Evolutionary conservation across 2,888 invertebrate species (phyloP).

Genomic region (Lithophane ornitopus): DNA sequence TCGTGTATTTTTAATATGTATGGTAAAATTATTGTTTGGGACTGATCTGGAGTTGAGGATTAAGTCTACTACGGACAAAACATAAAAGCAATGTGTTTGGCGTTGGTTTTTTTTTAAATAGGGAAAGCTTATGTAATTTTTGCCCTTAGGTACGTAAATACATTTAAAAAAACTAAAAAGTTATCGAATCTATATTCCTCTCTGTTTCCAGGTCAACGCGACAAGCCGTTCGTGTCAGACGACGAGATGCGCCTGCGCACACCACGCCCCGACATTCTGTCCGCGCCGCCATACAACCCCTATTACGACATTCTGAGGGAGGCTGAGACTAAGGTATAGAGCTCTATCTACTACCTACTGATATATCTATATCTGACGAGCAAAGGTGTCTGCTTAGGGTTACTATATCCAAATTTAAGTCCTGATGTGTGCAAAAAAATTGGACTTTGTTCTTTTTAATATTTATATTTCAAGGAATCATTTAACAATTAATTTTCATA

Average conservation of each 20-base stretch:
- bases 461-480: too few species aligned
- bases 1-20: not conserved
- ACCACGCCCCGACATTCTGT: constrained; percentile 93
- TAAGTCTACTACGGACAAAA: not conserved
- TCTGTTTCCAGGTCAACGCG: constrained; percentile 90
- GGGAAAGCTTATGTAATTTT: too few species aligned
- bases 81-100: not conserved
- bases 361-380: not conserved
- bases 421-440: not conserved
- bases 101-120: not conserved
- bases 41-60: too few species aligned
- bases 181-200: not conserved
- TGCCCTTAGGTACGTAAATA: too few species aligned
- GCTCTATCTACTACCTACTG: not conserved
- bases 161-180: not conserved
- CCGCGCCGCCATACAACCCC: constrained; percentile 87
- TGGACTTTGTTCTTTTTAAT: not conserved
- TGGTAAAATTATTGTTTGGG: not conserved
- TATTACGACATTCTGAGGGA: constrained; percentile 84
- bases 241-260: constrained; percentile 92
- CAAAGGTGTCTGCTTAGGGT: not conserved
- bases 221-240: constrained; percentile 93
- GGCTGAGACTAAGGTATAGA: constrained; percentile 81
- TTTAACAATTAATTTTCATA: too few species aligned
- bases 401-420: not conserved